Percentiles rank a stretch among this genome's conserved stretches.
Conservation (phyloP, 2,888 invertebrate species). For the Trachelus troglodyta region DNA sequence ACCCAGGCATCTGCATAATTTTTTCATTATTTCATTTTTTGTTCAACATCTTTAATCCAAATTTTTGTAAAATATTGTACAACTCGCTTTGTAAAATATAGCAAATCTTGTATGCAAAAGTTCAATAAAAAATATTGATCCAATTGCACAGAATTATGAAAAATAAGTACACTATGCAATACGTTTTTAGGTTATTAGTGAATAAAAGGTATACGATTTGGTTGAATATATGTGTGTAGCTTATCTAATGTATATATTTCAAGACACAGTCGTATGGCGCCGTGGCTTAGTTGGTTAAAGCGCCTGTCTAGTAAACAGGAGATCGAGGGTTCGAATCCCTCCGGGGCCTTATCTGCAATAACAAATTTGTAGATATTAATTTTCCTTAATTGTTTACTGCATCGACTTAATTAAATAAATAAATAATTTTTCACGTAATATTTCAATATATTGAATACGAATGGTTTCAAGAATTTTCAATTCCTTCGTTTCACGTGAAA, state of each 20-base stretch:
- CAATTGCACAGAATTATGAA: too few species aligned
- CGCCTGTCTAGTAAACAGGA: slow-evolving; percentile 80
- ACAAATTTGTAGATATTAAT: neutral
- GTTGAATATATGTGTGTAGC: neutral
- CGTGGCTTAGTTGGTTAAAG: slow-evolving; percentile 86
- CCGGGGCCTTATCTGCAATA: slow-evolving; percentile 68
- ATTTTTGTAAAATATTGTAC: too few species aligned
- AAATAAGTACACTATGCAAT: too few species aligned
- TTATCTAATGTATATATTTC: fast-evolving
- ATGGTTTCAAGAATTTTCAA: neutral
- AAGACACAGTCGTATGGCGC: slow-evolving; percentile 64
- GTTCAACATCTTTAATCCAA: too few species aligned
- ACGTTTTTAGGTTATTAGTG: too few species aligned
- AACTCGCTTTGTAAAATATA: too few species aligned
- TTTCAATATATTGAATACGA: slow-evolving; percentile 1
- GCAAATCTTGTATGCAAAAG: too few species aligned
- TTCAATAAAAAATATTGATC: too few species aligned
- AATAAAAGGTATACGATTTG: too few species aligned
- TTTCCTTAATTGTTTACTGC: neutral
- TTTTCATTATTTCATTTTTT: too few species aligned
- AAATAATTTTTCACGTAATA: neutral
- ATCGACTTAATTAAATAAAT: neutral
- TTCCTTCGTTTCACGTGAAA: neutral
- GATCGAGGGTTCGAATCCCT: slow-evolving; percentile 77
- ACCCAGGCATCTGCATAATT: slow-evolving; percentile 33